Evolutionary conservation across 2,797 vertebrate genomes (phyloP).

Genomic region (Coilia nasus): DNA sequence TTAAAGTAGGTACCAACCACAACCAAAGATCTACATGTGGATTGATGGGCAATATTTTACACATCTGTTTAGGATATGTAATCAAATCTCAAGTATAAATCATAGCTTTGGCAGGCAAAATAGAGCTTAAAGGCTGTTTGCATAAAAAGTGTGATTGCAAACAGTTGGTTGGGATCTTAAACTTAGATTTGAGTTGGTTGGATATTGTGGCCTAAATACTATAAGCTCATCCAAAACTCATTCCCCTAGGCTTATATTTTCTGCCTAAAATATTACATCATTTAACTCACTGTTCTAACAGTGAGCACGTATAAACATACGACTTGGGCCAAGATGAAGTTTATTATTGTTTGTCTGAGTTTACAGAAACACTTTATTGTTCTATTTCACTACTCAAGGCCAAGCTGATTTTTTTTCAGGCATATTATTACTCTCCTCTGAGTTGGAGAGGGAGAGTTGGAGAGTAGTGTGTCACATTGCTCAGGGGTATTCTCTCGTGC

Average conservation of each 20-base stretch:
- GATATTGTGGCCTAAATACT: neutral
- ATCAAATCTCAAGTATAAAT: neutral
- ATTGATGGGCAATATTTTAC: neutral
- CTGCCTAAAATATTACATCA: neutral
- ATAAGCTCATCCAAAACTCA: neutral
- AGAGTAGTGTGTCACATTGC: constrained; percentile 43
- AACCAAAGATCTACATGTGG: neutral
- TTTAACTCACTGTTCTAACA: neutral
- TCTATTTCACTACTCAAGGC: neutral
- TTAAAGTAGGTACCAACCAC: no score
- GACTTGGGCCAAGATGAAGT: neutral
- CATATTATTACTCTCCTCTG: neutral
- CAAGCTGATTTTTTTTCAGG: neutral
- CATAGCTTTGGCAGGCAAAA: neutral
- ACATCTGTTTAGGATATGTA: neutral
- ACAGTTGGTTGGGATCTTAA: neutral
- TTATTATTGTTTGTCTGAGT: neutral
- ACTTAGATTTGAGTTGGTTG: neutral
- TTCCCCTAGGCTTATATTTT: neutral
- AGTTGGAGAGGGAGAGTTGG: constrained; percentile 68
- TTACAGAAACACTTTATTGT: neutral
- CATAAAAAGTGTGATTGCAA: neutral
- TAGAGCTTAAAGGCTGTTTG: neutral
- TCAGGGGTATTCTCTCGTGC: constrained; percentile 43
- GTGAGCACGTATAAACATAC: neutral